Base-by-base conservation (phyloP, 2,888 invertebrate genomes). In the Zhengitettix transpicula region DNA sequence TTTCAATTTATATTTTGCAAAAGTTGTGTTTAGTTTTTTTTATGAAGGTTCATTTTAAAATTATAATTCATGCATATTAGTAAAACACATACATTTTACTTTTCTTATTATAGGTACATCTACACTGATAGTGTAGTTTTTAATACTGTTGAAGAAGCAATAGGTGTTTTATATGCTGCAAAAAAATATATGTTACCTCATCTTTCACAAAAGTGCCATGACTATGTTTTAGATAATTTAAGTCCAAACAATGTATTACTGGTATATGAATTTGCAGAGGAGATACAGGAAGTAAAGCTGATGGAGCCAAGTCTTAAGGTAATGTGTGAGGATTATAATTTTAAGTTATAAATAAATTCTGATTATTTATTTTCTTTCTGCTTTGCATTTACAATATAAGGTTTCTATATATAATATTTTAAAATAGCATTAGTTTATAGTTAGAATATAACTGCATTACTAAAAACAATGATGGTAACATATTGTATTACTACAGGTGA, bases 111-210 rank as follows among this genome's bases (percentile, higher is more conserved):
- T 56, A 70, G 69, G 67, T 83, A 79, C 68, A 76, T 84, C 65
- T 83, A 84, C 68, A 81, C 79, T 51, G 81, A 81, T 66, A 74
- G 73, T 66, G 75, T 81, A 58, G 72, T 75, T 61, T 74, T 84
- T 64, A 68, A 71, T 55, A 76, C 75, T 52, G 74, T 82, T 63
- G 76, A 77, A 65, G 77, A 81, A 71, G 82, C 83, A 44, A 82
- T 80, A 76, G 78, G 78, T 65, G 70, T 83, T 61, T 71, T 81
- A 55, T 83, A 83, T 73, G 79, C 81, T n/a, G 78, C 81, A 41
- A 79, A 80, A 66, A 84, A 83, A 71, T 84, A 84, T 70, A 72
- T 84, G 67, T 68, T 84, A 58, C 67, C 66, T 41, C 65, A 67
- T 56, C 61, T 69, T n/a, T 60, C 64, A 9, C 61, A 76, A 51